Percentiles rank a stretch among this genome's conserved stretches.
These are phyloP conservation scores for Drosophila mayri DNA, from an alignment of 1,140 invertebrate genomes.

Conservation along the genomic window DNA sequence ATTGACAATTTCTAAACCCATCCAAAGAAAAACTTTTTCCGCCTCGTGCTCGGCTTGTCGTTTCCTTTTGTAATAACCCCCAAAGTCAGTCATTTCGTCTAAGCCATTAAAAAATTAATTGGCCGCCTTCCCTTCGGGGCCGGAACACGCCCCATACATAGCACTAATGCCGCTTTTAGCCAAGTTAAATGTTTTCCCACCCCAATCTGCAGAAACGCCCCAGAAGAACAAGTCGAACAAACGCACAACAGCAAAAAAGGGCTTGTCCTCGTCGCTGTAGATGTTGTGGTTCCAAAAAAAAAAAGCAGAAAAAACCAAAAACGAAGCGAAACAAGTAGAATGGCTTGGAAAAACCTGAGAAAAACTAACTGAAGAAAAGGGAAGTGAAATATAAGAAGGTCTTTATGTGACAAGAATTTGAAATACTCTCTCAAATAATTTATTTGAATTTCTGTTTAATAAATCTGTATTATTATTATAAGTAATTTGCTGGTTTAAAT, in stretches of 20 bases:
- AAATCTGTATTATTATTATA: neutral
- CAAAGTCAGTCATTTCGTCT: constrained; percentile 77
- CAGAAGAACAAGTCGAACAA: constrained; percentile 40
- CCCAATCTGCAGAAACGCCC: constrained; percentile 9
- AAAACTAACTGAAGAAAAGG: constrained; percentile 19
- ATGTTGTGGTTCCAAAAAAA: constrained; percentile 41
- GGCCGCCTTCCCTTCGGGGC: constrained; percentile 57
- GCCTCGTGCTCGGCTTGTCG: constrained; percentile 10
- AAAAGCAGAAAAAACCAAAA: constrained; percentile 33
- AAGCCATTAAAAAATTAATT: constrained; percentile 83
- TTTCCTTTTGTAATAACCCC: constrained; percentile 64
- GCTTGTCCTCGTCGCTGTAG: constrained; percentile 58
- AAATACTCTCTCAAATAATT: neutral
- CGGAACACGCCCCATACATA: constrained; percentile 73
- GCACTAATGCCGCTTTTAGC: constrained; percentile 73
- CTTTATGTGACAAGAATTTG: neutral
- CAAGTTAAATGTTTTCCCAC: constrained; percentile 71
- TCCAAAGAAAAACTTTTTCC: constrained; percentile 43
- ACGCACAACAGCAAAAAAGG: constrained; percentile 59
- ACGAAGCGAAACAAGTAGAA: constrained; percentile 30
- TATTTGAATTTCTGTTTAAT: no score
- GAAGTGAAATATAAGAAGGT: neutral
- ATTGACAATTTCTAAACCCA: constrained; percentile 75
- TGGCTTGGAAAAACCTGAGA: constrained; percentile 27
- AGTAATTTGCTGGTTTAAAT: neutral